A percentile compares a stretch with the other conserved stretches of the same genome.
phyloP scores from a whole-genome alignment of 1,140 invertebrate genomes.

The Cephus cinctus region DNA sequence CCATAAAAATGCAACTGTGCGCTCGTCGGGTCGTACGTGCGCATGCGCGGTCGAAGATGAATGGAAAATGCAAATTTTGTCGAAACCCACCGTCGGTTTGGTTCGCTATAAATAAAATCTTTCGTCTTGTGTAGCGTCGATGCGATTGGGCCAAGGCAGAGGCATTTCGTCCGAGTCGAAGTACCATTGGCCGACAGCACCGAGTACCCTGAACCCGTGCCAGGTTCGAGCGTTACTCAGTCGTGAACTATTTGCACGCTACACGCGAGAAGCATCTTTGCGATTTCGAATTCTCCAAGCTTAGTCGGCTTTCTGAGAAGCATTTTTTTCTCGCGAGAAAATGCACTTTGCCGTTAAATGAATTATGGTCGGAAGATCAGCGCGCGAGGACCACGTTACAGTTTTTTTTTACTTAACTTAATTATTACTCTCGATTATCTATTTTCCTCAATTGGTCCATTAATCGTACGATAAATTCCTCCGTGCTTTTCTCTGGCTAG shows the following conservation, averaged over 20 bases:
- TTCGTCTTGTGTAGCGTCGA: not conserved
- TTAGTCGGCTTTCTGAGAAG: no score
- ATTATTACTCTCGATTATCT: no score
- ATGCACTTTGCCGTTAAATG: no score
- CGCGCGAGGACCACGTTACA: no score
- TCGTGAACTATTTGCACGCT: conserved; percentile 7
- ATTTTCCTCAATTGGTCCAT: no score
- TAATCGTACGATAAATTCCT: no score
- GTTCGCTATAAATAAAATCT: conserved; percentile 11
- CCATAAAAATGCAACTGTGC: not conserved
- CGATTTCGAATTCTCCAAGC: not conserved
- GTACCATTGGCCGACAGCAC: conserved; percentile 2
- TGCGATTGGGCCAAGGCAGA: not conserved
- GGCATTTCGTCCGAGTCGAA: not conserved
- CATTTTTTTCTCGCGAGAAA: no score
- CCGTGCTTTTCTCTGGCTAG: no score
- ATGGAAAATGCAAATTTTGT: conserved; percentile 6
- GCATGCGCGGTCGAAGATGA: not conserved
- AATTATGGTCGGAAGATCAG: no score
- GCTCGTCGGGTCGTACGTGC: not conserved
- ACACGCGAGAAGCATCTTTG: not conserved
- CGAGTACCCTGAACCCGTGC: conserved; percentile 2
- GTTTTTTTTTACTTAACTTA: no score
- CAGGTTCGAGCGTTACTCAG: not conserved
- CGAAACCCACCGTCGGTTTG: not conserved